Conservation (phyloP, 2,888 invertebrate genomes). For the Caenorhabditis imperialis region DNA sequence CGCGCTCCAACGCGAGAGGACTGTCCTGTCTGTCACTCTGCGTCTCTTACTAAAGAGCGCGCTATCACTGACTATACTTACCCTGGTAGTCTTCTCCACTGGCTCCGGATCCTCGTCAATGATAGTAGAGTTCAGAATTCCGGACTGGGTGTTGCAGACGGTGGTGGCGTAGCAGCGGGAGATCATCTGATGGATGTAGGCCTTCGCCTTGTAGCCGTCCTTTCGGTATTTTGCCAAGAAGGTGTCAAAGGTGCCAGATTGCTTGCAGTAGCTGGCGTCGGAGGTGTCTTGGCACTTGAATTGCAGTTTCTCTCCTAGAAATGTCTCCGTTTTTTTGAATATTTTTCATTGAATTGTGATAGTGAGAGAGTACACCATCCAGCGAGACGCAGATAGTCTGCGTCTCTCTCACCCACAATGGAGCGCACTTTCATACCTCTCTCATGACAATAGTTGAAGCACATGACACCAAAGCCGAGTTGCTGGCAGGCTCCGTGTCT, state of each 20-base stretch:
- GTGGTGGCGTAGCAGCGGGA: constrained; percentile 76
- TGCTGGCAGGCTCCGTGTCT: constrained; percentile 76
- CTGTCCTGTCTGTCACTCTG: background rate
- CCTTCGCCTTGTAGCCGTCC: constrained; percentile 76
- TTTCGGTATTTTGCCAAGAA: constrained; percentile 74
- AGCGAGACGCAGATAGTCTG: background rate
- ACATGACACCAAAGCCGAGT: constrained; percentile 76
- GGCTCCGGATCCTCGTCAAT: constrained; percentile 65
- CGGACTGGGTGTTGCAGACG: constrained; percentile 72
- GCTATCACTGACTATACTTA: constrained; percentile 23
- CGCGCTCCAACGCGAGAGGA: too few relatives aligned
- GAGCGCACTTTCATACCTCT: too few relatives aligned
- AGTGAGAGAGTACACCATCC: too few relatives aligned
- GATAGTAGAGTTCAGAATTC: constrained; percentile 72
- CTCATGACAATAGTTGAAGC: constrained; percentile 77
- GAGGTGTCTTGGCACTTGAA: constrained; percentile 75
- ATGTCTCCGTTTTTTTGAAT: background rate
- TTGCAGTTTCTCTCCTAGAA: constrained; percentile 71
- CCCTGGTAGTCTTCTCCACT: constrained; percentile 64
- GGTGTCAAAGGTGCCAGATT: constrained; percentile 72
- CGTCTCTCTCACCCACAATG: background rate
- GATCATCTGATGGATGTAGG: constrained; percentile 77
- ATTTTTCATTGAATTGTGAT: background rate
- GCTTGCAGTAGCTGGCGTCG: constrained; percentile 72
- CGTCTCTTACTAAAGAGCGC: too few relatives aligned